These are phyloP conservation scores for Creontiades dilutus DNA, from an alignment of 2,888 invertebrate genomes.

Conservation along the genomic window DNA sequence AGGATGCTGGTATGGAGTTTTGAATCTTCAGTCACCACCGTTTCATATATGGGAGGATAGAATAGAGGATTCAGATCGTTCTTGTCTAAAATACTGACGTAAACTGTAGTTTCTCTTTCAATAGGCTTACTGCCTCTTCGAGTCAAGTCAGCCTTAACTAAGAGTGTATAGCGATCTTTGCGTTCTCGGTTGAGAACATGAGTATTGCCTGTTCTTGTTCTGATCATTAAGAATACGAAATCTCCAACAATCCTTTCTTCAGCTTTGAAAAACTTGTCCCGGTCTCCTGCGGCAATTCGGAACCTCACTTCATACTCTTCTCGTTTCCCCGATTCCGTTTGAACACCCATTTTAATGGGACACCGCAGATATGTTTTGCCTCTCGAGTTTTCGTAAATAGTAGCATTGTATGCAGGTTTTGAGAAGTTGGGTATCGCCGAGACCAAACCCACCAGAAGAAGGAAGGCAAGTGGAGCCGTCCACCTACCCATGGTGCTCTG, in stretches of 20 bases:
- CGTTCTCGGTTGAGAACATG: constrained; percentile 95
- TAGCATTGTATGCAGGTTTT: constrained; percentile 88
- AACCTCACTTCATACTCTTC: constrained; percentile 84
- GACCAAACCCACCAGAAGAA: constrained; percentile 55
- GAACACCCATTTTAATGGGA: constrained; percentile 89
- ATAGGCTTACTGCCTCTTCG: constrained; percentile 80
- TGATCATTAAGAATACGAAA: constrained; percentile 93
- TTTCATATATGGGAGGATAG: constrained; percentile 91
- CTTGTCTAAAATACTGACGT: constrained; percentile 87
- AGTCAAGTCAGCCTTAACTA: constrained; percentile 85
- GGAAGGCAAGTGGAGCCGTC: constrained; percentile 67
- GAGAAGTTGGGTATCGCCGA: constrained; percentile 83
- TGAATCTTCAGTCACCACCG: constrained; percentile 90
- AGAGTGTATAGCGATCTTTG: constrained; percentile 88
- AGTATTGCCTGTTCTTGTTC: constrained; percentile 91
- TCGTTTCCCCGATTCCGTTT: constrained; percentile 72
- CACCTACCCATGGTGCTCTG: constrained; percentile 69
- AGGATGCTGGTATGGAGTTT: constrained; percentile 90
- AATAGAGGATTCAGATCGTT: constrained; percentile 96
- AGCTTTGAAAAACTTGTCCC: constrained; percentile 93
- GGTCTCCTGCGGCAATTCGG: constrained; percentile 91
- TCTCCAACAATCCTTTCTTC: constrained; percentile 93
- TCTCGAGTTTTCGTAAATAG: constrained; percentile 93
- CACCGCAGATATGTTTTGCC: constrained; percentile 88
- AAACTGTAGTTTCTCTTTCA: constrained; percentile 86